Base-by-base conservation (phyloP, 2,797 vertebrate species). In the Myripristis jacobus region DNA sequence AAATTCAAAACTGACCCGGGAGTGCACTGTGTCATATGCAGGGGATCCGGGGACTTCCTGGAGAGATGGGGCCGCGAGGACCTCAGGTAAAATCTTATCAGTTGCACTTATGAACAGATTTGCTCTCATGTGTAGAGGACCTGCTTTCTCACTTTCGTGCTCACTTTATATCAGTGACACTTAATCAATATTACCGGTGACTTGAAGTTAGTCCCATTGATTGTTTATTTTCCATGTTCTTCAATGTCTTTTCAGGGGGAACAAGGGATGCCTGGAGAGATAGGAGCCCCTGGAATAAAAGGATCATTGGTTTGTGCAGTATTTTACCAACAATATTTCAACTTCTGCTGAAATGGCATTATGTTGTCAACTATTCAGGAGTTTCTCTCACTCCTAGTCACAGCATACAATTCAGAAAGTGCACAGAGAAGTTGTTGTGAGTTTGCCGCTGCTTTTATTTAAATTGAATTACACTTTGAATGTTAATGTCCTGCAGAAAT, bases 41-140 rank as follows among this genome's bases (percentile, higher is more conserved):
- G 93, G 94, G 94, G 22, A 82, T 81, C 15, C 86, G 59, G 13
- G 93, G 93, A 52, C 64, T 84, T 84, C 81, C 91, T 63, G 94
- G 94, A 4, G 71, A 88, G 46, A 43, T 48, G 6, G 93, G 94
- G 18, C 57, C 52, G 50, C 51, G 9, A 11, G 94, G 93, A 85
- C 68, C 77, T n/a, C 85, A 59, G 92, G 93, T 95, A 92, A 76
- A 63, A 25, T 48, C 16, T 48, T 16, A 58, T 7, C 11, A 36
- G 22, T 52, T 18, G 19, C 46, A 48, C 2, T 6, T 19, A n/a
- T 4, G n/a, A 47, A n/a, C 8, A 11, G 7, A 36, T 8, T 36
- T 11, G 4, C 4, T 31, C 8, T 36, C 34, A 8, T 36, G 34
- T 11, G 34, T 11, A 31, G 31, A 5, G 8, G 31, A 31, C 34